Percentiles rank a stretch among this genome's conserved stretches.
Evolutionary conservation across 2,888 invertebrate genomes (phyloP).

Genomic region (Drosophila pseudotakahashii): DNA sequence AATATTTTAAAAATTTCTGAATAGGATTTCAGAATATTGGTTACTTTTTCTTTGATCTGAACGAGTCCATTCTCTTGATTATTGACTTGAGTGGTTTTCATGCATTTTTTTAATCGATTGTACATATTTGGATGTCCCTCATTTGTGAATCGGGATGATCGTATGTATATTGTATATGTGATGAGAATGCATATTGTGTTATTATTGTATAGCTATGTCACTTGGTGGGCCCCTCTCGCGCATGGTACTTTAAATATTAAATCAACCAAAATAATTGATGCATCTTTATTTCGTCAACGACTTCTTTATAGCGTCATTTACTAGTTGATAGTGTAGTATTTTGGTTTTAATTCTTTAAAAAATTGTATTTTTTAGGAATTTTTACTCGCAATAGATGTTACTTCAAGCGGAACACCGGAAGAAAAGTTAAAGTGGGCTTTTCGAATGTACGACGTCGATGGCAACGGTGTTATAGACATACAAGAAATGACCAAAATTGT

Average conservation of each 20-base stretch:
- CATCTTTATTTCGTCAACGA: conserved; percentile 3
- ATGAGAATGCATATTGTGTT: conserved; percentile 33
- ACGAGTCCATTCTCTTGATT: neutral
- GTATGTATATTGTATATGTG: conserved; percentile 31
- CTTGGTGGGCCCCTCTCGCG: conserved; percentile 19
- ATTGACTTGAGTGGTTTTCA: neutral
- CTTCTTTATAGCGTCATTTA: neutral
- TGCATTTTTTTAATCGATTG: conserved; percentile 7
- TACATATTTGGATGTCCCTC: conserved; percentile 24
- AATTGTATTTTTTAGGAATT: conserved; percentile 89
- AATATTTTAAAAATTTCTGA: neutral
- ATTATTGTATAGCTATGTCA: conserved; percentile 26
- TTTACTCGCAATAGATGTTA: conserved; percentile 98
- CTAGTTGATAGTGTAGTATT: neutral
- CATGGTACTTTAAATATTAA: conserved; percentile 25
- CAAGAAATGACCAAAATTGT: conserved; percentile 99
- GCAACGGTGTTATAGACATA: conserved; percentile 98
- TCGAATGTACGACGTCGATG: conserved; percentile 99
- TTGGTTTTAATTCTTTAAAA: neutral
- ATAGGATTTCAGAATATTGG: neutral
- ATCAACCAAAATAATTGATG: conserved; percentile 7
- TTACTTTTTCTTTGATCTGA: too few species aligned
- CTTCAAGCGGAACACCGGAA: conserved; percentile 98
- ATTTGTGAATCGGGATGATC: conserved; percentile 6
- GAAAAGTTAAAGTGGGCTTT: conserved; percentile 99